Evolutionary conservation across 2,113 vertebrate genomes (phyloP).

Genomic region (Casuarius casuarius): DNA sequence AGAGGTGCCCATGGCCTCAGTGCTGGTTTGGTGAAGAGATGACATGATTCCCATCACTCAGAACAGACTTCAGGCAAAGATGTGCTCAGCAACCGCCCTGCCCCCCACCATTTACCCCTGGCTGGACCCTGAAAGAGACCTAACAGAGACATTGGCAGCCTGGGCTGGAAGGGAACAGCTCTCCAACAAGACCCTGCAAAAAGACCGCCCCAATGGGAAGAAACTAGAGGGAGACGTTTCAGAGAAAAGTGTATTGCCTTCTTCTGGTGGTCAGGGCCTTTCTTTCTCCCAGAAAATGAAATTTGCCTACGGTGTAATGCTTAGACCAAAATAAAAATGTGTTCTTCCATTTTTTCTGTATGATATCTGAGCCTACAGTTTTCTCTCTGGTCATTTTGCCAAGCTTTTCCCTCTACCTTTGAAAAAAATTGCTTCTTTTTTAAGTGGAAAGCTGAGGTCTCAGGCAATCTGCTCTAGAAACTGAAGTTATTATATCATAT

Average conservation of each 20-base stretch:
- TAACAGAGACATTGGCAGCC: neutral
- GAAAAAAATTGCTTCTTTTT: neutral
- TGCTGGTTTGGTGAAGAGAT: neutral
- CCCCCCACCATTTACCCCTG: neutral
- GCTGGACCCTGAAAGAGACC: neutral
- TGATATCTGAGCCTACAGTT: neutral
- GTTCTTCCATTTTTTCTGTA: neutral
- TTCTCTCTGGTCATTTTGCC: neutral
- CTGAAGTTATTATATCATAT: neutral
- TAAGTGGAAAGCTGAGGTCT: neutral
- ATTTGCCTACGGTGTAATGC: neutral
- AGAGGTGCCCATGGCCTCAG: rapidly evolving
- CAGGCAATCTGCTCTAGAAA: neutral
- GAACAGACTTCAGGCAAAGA: neutral
- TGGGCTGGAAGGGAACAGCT: neutral
- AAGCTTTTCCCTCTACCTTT: neutral
- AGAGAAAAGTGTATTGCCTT: neutral
- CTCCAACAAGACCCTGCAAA: neutral
- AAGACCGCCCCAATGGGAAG: neutral
- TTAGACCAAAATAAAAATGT: neutral
- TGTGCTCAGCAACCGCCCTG: neutral
- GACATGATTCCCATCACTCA: too few relatives aligned
- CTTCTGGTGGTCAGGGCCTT: neutral
- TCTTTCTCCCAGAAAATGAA: neutral
- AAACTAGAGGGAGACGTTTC: neutral